These are phyloP conservation scores for Alfaro cultratus DNA, from an alignment of 2,797 vertebrate species.

Conservation along the genomic window DNA sequence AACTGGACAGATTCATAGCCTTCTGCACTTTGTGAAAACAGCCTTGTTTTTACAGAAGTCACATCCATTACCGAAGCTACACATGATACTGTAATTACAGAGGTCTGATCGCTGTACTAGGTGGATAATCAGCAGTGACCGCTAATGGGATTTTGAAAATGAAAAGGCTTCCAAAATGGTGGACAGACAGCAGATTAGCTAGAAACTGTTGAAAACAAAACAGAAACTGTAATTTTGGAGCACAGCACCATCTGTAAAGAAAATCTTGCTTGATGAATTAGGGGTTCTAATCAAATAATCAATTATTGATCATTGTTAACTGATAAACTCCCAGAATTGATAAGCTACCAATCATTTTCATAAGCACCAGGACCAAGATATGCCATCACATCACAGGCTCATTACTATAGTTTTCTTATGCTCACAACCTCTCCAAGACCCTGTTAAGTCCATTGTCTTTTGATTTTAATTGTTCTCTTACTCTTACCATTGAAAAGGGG, in stretches of 20 bases:
- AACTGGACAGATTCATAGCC: neutral
- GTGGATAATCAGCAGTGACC: neutral
- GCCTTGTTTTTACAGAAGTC: neutral
- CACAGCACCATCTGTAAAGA: neutral
- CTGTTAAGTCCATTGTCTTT: neutral
- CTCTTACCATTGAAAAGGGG: neutral
- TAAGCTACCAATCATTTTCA: neutral
- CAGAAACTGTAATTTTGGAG: neutral
- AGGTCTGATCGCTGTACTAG: neutral
- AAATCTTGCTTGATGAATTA: neutral
- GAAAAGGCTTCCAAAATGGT: neutral
- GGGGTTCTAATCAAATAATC: neutral
- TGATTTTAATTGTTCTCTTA: neutral
- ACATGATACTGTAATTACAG: neutral
- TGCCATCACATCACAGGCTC: neutral
- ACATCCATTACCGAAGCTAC: neutral
- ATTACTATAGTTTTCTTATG: neutral
- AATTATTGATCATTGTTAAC: neutral
- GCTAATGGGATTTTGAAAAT: neutral
- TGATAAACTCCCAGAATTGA: neutral
- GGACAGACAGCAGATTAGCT: neutral
- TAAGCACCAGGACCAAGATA: neutral
- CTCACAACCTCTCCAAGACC: neutral
- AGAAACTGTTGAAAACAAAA: neutral
- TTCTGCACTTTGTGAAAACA: neutral